phyloP scores from a whole-genome alignment of 2,113 vertebrate species.

The Xiphorhynchus elegans region DNA sequence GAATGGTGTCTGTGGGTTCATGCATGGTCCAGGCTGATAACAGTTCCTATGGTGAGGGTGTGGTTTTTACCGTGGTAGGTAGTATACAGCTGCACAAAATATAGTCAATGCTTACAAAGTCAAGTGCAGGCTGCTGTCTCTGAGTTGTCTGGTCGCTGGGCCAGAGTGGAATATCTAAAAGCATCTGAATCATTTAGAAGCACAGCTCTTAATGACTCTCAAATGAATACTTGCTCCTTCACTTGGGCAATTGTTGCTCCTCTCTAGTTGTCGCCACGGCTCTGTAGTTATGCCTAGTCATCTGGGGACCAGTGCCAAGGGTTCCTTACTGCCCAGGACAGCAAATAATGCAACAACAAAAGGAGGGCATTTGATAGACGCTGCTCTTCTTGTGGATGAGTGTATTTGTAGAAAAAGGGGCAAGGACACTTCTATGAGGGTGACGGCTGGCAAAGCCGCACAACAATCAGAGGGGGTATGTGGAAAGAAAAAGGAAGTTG shows the following conservation, averaged over 20 bases:
- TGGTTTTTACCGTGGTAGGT: neutral
- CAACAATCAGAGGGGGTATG: neutral
- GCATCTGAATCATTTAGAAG: slow-evolving; percentile 37
- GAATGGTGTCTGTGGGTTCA: neutral
- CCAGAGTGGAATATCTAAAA: slow-evolving; percentile 9
- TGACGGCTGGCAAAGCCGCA: neutral
- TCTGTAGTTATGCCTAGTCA: neutral
- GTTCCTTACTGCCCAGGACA: neutral
- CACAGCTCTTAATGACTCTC: neutral
- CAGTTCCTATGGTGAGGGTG: neutral
- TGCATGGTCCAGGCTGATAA: neutral
- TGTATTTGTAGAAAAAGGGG: neutral
- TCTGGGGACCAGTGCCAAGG: neutral
- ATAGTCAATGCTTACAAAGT: slow-evolving; percentile 25
- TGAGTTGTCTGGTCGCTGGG: neutral
- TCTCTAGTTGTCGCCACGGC: neutral
- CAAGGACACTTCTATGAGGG: rapidly evolving
- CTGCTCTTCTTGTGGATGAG: neutral
- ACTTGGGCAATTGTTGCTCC: neutral
- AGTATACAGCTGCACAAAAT: slow-evolving; percentile 33
- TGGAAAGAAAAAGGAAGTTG: neutral
- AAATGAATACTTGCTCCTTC: neutral
- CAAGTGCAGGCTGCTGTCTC: neutral
- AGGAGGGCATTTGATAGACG: neutral
- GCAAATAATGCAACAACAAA: neutral